phyloP scores from a whole-genome alignment of 1,140 invertebrate genomes.

The Brachionus manjavacas region DNA sequence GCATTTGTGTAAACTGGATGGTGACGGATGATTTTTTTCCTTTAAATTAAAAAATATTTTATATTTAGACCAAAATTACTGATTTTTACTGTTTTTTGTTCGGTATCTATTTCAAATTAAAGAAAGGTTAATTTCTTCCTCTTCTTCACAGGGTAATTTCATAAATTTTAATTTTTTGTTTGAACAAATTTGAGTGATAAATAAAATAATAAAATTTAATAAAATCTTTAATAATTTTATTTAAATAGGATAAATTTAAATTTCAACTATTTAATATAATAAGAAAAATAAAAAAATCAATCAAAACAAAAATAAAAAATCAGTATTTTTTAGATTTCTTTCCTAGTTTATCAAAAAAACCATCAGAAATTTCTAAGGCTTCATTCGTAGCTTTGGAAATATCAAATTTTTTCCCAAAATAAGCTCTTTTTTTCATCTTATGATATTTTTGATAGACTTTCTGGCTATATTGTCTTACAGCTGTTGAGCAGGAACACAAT shows the following conservation, averaged over 20 bases:
- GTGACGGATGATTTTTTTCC: not conserved
- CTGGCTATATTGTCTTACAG: not conserved
- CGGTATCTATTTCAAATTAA: not conserved
- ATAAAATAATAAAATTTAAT: not conserved
- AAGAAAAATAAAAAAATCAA: not conserved
- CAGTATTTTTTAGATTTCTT: not conserved
- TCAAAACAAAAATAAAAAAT: constrained; percentile 6
- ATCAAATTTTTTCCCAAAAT: not conserved
- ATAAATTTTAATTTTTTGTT: not conserved
- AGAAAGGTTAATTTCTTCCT: not conserved
- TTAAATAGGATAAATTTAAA: not conserved
- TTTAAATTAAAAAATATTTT: not conserved
- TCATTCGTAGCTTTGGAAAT: not conserved
- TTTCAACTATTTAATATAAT: not conserved
- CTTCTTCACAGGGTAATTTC: not conserved
- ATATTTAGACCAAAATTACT: not conserved
- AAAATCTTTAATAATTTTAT: not conserved
- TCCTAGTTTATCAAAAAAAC: not conserved
- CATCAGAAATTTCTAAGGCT: not conserved
- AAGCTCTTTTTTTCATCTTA: not conserved
- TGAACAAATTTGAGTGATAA: not conserved
- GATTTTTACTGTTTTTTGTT: not conserved
- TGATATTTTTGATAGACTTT: not conserved
- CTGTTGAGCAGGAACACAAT: not conserved
- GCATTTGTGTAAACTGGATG: not conserved